These are phyloP conservation scores for Microcebus lehilahytsara DNA, from an alignment of 2,113 vertebrate species.

Conservation along the genomic window DNA sequence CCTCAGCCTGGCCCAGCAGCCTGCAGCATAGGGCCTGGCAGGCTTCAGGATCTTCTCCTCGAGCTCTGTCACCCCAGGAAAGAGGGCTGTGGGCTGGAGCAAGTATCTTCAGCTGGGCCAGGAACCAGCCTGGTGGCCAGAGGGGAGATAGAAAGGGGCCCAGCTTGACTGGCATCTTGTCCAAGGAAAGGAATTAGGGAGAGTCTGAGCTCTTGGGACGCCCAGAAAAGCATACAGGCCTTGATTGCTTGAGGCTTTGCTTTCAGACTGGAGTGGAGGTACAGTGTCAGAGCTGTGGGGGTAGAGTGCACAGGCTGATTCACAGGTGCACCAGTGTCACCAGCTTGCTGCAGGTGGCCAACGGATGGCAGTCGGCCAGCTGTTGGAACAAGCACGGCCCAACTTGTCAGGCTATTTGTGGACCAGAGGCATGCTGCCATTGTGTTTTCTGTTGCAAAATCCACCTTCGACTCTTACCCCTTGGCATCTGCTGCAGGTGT, in stretches of 20 bases:
- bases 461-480: background rate
- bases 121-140: background rate
- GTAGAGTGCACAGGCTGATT: background rate
- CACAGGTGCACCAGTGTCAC: fast-evolving
- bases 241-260: background rate
- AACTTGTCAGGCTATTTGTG: no score
- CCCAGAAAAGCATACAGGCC: background rate
- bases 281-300: background rate
- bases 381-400: background rate
- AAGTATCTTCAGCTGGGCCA: background rate
- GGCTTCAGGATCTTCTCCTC: background rate
- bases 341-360: background rate
- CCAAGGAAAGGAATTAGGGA: background rate
- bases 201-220: background rate
- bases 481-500: background rate
- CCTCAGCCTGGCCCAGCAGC: background rate
- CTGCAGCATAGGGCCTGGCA: background rate
- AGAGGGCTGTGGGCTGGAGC: background rate
- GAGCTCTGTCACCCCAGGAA: background rate
- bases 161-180: background rate
- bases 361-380: fast-evolving
- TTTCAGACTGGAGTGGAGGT: background rate
- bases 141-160: background rate
- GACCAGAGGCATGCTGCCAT: background rate
- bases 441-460: background rate